Conservation (phyloP, 2,888 invertebrate species). For the Nemoura dubitans region DNA sequence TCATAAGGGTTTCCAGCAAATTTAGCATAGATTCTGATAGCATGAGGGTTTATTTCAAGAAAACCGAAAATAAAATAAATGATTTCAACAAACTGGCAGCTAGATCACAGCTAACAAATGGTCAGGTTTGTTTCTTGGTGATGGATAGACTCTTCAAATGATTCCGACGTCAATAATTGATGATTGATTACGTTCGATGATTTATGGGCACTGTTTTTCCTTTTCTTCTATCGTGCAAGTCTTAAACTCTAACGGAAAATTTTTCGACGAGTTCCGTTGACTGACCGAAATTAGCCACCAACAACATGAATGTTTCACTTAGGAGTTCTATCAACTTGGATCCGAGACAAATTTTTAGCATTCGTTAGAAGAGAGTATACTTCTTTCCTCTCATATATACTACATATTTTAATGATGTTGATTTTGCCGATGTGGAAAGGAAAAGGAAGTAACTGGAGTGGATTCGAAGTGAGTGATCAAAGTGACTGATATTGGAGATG, state of each 20-base stretch:
- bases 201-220: conserved; percentile 30
- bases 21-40: conserved; percentile 5
- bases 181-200: conserved; percentile 39
- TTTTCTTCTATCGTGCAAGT: conserved; percentile 23
- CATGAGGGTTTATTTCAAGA: background rate
- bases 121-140: conserved; percentile 21
- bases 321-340: background rate
- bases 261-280: background rate
- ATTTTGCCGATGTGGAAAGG: background rate
- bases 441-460: background rate
- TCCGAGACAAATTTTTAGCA: background rate
- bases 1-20: background rate
- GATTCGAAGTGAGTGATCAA: background rate
- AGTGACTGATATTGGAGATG: background rate
- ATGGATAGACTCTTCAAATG: conserved; percentile 39
- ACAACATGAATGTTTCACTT: background rate
- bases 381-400: background rate
- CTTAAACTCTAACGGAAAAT: background rate
- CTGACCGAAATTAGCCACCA: background rate
- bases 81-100: background rate
- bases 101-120: conserved; percentile 8
- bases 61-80: conserved; percentile 5
- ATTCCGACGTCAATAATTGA: conserved; percentile 37
- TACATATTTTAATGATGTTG: background rate
- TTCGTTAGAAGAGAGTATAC: background rate